A percentile compares a stretch with the other conserved stretches of the same genome.
Evolutionary conservation across 2,113 vertebrate genomes (phyloP).

Genomic region (Entomyzon cyanotis): DNA sequence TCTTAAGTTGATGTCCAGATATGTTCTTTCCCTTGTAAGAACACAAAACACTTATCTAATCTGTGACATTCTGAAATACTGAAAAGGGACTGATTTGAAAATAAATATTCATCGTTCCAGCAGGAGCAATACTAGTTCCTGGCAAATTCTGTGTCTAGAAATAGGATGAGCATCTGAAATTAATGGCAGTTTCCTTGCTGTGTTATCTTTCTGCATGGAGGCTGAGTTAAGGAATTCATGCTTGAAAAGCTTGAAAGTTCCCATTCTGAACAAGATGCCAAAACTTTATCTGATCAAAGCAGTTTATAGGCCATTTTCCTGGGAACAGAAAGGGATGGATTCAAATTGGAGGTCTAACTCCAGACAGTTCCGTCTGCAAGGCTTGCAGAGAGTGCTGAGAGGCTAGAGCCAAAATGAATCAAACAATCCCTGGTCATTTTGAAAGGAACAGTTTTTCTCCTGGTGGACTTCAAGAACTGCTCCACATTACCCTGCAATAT

Average conservation of each 20-base stretch:
- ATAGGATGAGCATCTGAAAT: neutral
- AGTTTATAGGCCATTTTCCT: neutral
- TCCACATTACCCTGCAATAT: neutral
- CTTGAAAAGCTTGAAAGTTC: neutral
- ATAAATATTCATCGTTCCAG: neutral
- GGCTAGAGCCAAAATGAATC: neutral
- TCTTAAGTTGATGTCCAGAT: neutral
- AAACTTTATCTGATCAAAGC: neutral
- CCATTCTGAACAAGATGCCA: neutral
- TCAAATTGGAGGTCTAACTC: neutral
- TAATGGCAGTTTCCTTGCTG: neutral
- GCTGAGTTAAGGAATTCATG: neutral
- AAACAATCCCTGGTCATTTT: neutral
- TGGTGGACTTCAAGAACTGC: neutral
- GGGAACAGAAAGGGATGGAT: neutral
- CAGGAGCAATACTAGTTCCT: neutral
- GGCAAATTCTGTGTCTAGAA: neutral
- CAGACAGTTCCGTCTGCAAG: neutral
- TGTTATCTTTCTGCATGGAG: neutral
- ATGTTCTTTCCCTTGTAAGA: neutral
- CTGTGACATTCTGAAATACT: neutral
- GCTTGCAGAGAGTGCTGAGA: neutral
- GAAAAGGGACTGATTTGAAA: neutral
- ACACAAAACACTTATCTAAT: neutral
- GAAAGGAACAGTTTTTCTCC: neutral